Percentiles rank a stretch among this genome's conserved stretches.
These are phyloP conservation scores for Ormyrus pomaceus DNA, from an alignment of 2,888 invertebrate genomes.

Conservation along the genomic window DNA sequence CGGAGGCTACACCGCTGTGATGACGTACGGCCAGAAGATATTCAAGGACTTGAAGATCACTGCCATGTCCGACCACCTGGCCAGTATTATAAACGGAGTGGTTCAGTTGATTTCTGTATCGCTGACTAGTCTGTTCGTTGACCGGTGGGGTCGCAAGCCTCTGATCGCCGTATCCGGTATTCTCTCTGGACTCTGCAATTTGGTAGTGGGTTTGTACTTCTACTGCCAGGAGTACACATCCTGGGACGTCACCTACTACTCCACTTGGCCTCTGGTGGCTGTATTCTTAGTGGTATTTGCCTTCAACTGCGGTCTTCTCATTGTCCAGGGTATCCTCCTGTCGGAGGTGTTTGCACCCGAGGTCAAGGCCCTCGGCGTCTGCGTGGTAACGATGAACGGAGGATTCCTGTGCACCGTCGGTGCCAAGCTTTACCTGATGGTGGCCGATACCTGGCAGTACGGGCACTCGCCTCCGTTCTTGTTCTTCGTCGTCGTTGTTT, in stretches of 20 bases:
- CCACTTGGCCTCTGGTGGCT: conserved; percentile 59
- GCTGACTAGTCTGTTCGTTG: conserved; percentile 69
- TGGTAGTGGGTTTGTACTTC: conserved; percentile 62
- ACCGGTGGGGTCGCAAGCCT: conserved; percentile 75
- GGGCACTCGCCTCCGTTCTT: conserved; percentile 64
- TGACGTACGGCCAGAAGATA: conserved; percentile 74
- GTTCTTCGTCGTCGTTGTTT: conserved; percentile 56
- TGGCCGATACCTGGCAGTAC: conserved; percentile 60
- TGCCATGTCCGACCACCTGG: conserved; percentile 62
- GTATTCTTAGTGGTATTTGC: conserved; percentile 60
- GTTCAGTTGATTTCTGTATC: conserved; percentile 67
- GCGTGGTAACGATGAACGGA: conserved; percentile 55
- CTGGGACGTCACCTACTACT: conserved; percentile 56
- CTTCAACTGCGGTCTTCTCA: conserved; percentile 62
- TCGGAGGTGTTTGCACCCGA: conserved; percentile 65
- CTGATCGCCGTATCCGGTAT: conserved; percentile 74
- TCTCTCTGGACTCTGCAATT: conserved; percentile 58
- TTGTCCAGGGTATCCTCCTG: conserved; percentile 61
- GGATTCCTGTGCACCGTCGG: conserved; percentile 57
- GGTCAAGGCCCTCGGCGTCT: conserved; percentile 62
- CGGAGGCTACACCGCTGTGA: conserved; percentile 69
- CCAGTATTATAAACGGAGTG: conserved; percentile 64
- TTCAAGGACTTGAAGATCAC: conserved; percentile 67
- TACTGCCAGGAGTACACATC: conserved; percentile 60
- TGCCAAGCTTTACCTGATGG: conserved; percentile 62